Evolutionary conservation across 2,888 invertebrate genomes (phyloP).

Genomic region (Cerceris ruficornis): DNA sequence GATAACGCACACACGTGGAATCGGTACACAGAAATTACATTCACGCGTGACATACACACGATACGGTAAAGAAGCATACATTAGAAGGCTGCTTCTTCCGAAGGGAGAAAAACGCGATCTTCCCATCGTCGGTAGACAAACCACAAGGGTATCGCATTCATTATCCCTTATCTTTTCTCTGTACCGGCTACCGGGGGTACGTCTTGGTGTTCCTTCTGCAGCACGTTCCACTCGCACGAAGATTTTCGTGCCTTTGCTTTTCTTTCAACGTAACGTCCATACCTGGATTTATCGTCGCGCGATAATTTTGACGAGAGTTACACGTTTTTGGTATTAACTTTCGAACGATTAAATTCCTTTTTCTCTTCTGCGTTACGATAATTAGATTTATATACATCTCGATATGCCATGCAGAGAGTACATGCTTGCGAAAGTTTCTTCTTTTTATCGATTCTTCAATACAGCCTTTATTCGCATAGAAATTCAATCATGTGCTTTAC

Average conservation of each 20-base stretch:
- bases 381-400: too few relatives aligned
- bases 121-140: conserved; percentile 48
- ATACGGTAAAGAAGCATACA: conserved; percentile 15
- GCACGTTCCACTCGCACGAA: conserved; percentile 45
- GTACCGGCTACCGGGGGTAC: conserved; percentile 68
- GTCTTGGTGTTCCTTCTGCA: conserved; percentile 55
- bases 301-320: too few relatives aligned
- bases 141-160: conserved; percentile 73
- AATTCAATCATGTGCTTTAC: too few relatives aligned
- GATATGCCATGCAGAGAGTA: too few relatives aligned
- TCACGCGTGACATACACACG: conserved; percentile 16
- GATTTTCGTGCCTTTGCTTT: conserved; percentile 28
- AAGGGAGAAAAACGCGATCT: conserved; percentile 51
- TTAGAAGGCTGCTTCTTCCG: conserved; percentile 23
- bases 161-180: conserved; percentile 74
- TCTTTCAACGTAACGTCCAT: neutral
- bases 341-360: too few relatives aligned
- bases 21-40: conserved; percentile 25
- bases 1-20: conserved; percentile 15
- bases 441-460: too few relatives aligned
- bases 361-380: too few relatives aligned
- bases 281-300: too few relatives aligned
- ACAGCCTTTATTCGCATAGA: too few relatives aligned
- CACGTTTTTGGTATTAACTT: too few relatives aligned
- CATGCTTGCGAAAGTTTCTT: too few relatives aligned